A percentile compares a stretch with the other conserved stretches of the same genome.
These are phyloP conservation scores for Atta cephalotes DNA, from an alignment of 1,140 invertebrate species.

Conservation along the genomic window DNA sequence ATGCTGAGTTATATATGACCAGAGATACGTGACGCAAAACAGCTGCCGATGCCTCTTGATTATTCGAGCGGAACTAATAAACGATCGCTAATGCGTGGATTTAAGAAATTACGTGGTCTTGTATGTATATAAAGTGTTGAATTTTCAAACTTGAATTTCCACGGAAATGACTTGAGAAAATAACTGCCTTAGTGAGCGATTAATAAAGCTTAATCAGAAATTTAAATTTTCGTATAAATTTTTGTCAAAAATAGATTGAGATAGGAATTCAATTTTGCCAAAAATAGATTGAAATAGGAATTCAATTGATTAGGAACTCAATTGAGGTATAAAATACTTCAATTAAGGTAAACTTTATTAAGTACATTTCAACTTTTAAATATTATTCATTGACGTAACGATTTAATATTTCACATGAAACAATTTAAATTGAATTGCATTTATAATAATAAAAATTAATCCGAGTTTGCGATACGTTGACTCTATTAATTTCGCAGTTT, in stretches of 20 bases:
- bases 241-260: background rate
- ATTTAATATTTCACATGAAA: background rate
- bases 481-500: too few species aligned
- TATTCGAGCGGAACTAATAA: slow-evolving; percentile 53
- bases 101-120: slow-evolving; percentile 24
- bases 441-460: slow-evolving; percentile 9
- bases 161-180: background rate
- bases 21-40: slow-evolving; percentile 63
- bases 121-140: background rate
- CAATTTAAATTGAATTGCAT: background rate
- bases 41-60: slow-evolving; percentile 42
- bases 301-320: too few species aligned
- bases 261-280: background rate
- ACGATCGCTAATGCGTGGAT: slow-evolving; percentile 16
- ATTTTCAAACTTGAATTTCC: background rate
- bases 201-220: background rate
- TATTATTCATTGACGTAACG: background rate
- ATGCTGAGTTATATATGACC: slow-evolving; percentile 43
- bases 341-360: background rate
- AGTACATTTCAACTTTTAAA: background rate
- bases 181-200: background rate
- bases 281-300: too few species aligned
- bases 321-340: too few species aligned
- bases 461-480: background rate
- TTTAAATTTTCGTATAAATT: slow-evolving; percentile 7